Conservation (phyloP, 2,113 vertebrate genomes). For the Shinisaurus crocodilurus region DNA sequence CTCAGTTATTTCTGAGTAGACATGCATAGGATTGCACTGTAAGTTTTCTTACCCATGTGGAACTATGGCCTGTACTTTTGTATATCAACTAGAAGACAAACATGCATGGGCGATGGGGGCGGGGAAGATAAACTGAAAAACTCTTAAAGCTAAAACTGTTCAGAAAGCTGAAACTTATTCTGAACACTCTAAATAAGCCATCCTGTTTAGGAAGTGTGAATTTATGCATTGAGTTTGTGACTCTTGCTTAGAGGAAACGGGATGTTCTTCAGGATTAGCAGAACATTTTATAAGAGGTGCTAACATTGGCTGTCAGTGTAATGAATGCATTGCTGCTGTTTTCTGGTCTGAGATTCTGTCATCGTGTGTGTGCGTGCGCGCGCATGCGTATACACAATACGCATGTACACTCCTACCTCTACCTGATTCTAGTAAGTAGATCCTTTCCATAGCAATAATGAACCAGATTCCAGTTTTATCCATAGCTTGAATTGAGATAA, state of each 20-base stretch:
- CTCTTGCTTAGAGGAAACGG: slow-evolving; percentile 43
- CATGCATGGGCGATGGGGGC: neutral
- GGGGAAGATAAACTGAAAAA: neutral
- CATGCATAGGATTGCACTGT: neutral
- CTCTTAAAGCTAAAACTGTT: slow-evolving; percentile 27
- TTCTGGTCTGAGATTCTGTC: slow-evolving; percentile 27
- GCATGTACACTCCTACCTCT: neutral
- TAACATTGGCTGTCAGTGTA: neutral
- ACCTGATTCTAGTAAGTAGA: neutral
- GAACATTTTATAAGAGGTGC: slow-evolving; percentile 38
- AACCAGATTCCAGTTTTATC: neutral
- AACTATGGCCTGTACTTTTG: neutral
- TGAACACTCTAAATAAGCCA: slow-evolving; percentile 40
- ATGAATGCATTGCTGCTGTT: slow-evolving; percentile 28
- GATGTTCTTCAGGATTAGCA: slow-evolving; percentile 59
- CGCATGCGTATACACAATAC: too few relatives aligned
- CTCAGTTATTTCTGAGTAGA: neutral
- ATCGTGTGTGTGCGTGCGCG: neutral
- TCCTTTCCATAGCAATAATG: neutral
- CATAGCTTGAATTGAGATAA: neutral
- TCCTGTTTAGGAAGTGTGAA: slow-evolving; percentile 56
- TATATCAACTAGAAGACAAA: neutral
- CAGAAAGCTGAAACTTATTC: slow-evolving; percentile 19
- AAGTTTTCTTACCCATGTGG: neutral
- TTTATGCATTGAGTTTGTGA: slow-evolving; percentile 50